Evolutionary conservation across 2,888 invertebrate genomes (phyloP).

Genomic region (Stenodema calcarata): DNA sequence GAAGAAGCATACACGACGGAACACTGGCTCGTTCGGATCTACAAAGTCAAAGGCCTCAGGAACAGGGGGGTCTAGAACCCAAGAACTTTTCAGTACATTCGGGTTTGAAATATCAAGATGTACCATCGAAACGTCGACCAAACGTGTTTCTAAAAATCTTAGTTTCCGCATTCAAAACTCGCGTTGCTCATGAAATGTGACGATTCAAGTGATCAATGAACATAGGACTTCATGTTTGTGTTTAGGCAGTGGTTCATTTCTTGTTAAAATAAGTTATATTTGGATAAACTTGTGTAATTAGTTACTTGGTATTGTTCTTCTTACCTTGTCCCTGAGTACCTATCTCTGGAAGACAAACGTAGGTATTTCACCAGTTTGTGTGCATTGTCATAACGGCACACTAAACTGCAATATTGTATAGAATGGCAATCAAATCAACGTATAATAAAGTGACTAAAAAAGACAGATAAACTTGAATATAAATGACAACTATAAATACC

Average conservation of each 20-base stretch:
- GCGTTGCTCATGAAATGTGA: not conserved
- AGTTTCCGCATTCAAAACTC: not conserved
- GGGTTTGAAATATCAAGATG: not conserved
- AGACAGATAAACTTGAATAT: no score
- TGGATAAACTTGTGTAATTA: constrained; percentile 2
- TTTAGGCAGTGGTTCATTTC: not conserved
- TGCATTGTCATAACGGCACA: no score
- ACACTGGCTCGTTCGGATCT: constrained; percentile 98
- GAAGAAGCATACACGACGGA: constrained; percentile 99
- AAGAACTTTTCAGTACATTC: not conserved
- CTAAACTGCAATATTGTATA: no score
- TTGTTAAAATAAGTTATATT: constrained; percentile 20
- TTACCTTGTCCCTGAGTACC: no score
- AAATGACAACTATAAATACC: no score
- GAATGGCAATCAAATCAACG: no score
- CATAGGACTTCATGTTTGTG: not conserved
- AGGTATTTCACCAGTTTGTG: no score
- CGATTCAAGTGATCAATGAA: not conserved
- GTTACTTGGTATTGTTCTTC: not conserved
- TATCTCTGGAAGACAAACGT: no score
- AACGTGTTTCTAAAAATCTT: not conserved
- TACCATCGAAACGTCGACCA: not conserved
- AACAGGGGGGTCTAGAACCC: constrained; percentile 76
- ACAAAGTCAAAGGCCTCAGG: constrained; percentile 93
- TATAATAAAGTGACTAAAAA: no score